Percentiles rank a stretch among this genome's conserved stretches.
phyloP scores from a whole-genome alignment of 2,113 vertebrate genomes.

The Serinus canaria region DNA sequence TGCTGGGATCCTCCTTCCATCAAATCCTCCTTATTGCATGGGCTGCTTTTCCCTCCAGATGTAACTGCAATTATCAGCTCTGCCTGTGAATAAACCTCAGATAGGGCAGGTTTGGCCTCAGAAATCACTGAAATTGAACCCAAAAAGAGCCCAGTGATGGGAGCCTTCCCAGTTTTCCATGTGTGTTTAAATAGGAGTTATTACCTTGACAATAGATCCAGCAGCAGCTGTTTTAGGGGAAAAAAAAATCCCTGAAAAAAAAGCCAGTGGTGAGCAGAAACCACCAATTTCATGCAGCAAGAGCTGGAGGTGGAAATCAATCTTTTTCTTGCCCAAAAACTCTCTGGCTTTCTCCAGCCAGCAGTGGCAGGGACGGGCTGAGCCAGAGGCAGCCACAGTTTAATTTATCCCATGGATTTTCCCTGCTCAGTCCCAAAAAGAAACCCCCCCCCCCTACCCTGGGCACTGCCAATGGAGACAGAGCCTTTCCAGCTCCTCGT shows the following conservation, averaged over 20 bases:
- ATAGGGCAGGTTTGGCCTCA: background rate
- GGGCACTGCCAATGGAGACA: background rate
- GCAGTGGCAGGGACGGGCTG: background rate
- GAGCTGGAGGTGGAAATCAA: background rate
- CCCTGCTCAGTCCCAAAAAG: background rate
- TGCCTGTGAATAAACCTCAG: background rate
- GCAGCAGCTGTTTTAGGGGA: background rate
- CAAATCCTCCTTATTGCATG: background rate
- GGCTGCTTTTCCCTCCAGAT: background rate
- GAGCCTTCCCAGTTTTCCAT: background rate
- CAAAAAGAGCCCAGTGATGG: background rate
- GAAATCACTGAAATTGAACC: background rate
- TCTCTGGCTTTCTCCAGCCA: background rate
- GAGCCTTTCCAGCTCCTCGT: background rate
- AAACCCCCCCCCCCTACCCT: too few relatives aligned
- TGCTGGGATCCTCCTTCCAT: constrained; percentile 6
- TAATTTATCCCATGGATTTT: background rate
- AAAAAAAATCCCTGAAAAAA: background rate
- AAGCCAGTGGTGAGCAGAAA: background rate
- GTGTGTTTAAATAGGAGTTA: background rate
- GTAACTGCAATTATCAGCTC: background rate
- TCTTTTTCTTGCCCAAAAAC: background rate
- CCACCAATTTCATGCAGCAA: background rate
- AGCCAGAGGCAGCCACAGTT: background rate
- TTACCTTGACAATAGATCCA: background rate